Conservation (phyloP, 2,888 invertebrate genomes). For the Erebia palarica region DNA sequence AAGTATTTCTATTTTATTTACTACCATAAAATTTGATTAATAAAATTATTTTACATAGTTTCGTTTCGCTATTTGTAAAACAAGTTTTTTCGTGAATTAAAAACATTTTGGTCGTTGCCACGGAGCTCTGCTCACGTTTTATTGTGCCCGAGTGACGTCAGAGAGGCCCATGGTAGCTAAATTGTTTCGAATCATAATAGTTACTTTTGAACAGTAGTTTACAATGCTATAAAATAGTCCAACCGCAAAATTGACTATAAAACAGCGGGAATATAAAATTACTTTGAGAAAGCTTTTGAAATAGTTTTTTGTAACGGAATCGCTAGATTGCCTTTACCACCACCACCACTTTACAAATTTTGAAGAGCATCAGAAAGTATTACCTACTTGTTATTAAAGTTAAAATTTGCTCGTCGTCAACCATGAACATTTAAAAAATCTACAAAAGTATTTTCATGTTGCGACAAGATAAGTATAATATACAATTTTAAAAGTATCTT, state of each 20-base stretch:
- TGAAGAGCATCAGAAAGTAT: no score
- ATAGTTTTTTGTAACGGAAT: neutral
- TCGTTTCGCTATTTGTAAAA: neutral
- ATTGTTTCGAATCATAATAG: conserved; percentile 58
- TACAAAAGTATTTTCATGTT: no score
- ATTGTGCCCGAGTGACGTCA: conserved; percentile 46
- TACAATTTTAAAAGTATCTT: no score
- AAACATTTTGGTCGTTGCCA: conserved; percentile 21
- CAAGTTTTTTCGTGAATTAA: conserved; percentile 3
- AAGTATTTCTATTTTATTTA: no score
- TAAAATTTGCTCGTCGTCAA: no score
- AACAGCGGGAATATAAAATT: conserved; percentile 34
- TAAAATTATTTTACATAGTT: no score
- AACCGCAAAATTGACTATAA: conserved; percentile 49
- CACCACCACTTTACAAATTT: no score
- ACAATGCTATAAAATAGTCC: conserved; percentile 56
- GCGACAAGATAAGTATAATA: no score
- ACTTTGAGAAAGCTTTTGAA: conserved; percentile 11
- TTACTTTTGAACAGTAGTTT: conserved; percentile 49
- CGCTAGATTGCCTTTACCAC: no score
- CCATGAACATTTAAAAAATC: no score
- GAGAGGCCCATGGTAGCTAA: conserved; percentile 45
- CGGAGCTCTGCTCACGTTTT: conserved; percentile 41
- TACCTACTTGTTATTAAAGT: no score
- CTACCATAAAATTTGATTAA: no score